Evolutionary conservation across 2,888 invertebrate species (phyloP), one percentile per base, ranked within the genome.

Genomic region (Amblyteles armatorius): DNA sequence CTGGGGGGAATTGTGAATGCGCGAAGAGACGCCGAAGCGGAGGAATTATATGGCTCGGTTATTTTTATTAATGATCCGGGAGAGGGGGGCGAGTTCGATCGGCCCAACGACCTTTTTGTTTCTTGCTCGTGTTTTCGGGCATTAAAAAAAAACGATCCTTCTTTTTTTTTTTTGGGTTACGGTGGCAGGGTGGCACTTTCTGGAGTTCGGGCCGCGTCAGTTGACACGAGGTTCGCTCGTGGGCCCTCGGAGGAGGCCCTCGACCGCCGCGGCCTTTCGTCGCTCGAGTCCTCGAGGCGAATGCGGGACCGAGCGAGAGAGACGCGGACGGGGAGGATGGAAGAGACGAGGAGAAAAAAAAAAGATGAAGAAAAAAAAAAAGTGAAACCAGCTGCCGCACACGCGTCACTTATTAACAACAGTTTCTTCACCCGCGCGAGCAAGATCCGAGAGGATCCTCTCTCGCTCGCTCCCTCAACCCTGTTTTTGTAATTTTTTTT

Each of bases 321-420:
- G 44, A 11, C 52, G 69, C 26, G 63, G 44, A 26, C 26, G 36
- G 76, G 6, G 40, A 26, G 67, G 55, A 72, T 69, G 67, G 63
- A 48, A 71, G 84, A 69, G 55, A 81, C 81, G 81, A 82, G 82
- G 26, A 29, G 5, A 29, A 60, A 29, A 79, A 79, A 86, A 86
- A 76, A 16, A 63, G 29, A 52, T 85, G 68, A 84, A 57, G 63
- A 79, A 67, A 87, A 92, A 92, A 92, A 92, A 92, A 91, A 90
- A 88, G 88, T 91, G 86, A 89, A 90, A 92, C 90, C 93, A 93
- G 93, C 92, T 93, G 93, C 90, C 91, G 90, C 91, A 93, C 93
- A 93, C 92, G 92, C 93, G 93, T 92, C 92, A 91, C 89, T 90
- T 91, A 90, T 90, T 91, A 91, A 92, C 92, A 90, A 90, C 90